These are phyloP conservation scores for Alectura lathami DNA, from an alignment of 2,113 vertebrate species.

Conservation along the genomic window DNA sequence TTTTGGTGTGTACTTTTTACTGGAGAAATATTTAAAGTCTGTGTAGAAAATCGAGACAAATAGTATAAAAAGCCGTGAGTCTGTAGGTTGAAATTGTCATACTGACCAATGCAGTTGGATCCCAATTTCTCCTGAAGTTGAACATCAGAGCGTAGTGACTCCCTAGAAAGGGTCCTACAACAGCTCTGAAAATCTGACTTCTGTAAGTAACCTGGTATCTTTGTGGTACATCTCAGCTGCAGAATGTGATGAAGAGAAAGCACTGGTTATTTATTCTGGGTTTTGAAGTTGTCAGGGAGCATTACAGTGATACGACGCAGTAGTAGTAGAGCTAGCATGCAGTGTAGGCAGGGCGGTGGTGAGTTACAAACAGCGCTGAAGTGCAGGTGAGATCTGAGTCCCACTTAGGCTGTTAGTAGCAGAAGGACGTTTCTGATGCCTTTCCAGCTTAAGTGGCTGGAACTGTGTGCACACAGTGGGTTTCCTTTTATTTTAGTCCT, in stretches of 20 bases:
- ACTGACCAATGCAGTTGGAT: not conserved
- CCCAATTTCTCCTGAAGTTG: not conserved
- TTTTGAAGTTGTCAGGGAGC: conserved; percentile 2
- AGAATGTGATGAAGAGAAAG: not conserved
- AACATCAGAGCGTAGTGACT: not conserved
- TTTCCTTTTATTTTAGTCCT: not conserved
- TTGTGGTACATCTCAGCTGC: not conserved
- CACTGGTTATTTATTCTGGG: not conserved
- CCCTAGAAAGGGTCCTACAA: not conserved
- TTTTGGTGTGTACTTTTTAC: not conserved
- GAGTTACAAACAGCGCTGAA: not conserved
- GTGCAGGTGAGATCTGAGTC: not conserved
- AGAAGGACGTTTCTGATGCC: not conserved
- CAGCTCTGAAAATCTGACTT: not conserved
- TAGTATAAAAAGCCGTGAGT: not conserved
- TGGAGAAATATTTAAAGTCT: not conserved
- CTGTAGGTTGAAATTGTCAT: not conserved
- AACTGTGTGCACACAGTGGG: not conserved
- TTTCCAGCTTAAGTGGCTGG: not conserved
- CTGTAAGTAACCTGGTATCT: not conserved
- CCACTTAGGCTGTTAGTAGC: not conserved
- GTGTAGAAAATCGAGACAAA: not conserved
- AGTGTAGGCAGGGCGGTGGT: not conserved
- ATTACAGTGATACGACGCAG: not conserved
- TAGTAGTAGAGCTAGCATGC: not conserved